Evolutionary conservation across 2,888 invertebrate genomes (phyloP), one percentile per base, ranked within the genome.

Genomic region (Drosophila rellima): DNA sequence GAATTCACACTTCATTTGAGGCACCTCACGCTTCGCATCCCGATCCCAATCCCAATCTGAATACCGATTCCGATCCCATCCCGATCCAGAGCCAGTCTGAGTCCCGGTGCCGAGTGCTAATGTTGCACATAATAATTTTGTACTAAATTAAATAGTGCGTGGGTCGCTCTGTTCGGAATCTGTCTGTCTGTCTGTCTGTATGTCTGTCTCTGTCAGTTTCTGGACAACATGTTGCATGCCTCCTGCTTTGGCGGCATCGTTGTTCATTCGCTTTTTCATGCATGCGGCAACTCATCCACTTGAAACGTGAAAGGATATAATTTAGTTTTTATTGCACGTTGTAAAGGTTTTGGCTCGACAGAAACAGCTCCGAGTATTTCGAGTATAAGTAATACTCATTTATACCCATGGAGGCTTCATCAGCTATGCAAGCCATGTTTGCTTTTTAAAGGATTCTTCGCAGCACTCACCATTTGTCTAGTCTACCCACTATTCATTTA

Each of bases 71-170:
- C 50, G 39, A 31, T 1, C 35, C 15, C 15, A 23, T 29, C 35
- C 61, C 20, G 29, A 70, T 23, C 31, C 65, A 50, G 57, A 51
- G 45, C 39, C 31, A 44, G 37, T 11, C 35, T 31, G 17, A 2
- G 45, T 31, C 33, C 39, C 40, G 13, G 57, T 37, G 64, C 62
- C 79, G 80, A 82, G 83, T 88, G 90, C 90, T 89, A 89, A 86
- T 86, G 86, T 83, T 70, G 89, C 90, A 84, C 89, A 89, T 89
- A 86, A 89, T 88, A 88, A 86, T 86, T 86, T 89, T 83, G 88
- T 86, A 81, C 88, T 73, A 89, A 88, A 89, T 86, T 86, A 86
- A 89, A 86, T 88, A 86, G 87, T 86, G 88, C 88, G 90, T 86
- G 86, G 89, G 89, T 74, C 80, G 85, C 55, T 42, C 62, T 23